These are phyloP conservation scores for Apostichopus californicus DNA, from an alignment of 35 echinoderm and acorn worm genomes.

Conservation along the genomic window DNA sequence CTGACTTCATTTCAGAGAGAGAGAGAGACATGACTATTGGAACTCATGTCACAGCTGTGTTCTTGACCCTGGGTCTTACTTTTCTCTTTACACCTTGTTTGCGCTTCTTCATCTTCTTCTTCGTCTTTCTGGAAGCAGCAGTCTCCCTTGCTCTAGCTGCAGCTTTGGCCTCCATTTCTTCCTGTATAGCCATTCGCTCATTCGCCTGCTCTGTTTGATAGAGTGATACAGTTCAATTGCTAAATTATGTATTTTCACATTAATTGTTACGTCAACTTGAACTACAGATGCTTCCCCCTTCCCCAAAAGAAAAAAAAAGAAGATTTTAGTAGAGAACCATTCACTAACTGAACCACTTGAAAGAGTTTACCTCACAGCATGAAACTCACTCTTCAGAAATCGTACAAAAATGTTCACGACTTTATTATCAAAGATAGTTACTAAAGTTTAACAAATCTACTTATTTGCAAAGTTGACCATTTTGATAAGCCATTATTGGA, in stretches of 20 bases:
- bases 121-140: background rate
- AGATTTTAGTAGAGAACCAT: background rate
- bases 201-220: background rate
- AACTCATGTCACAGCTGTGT: background rate
- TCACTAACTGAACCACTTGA: no score
- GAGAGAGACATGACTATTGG: no score
- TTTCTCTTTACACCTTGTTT: background rate
- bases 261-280: background rate
- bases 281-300: background rate
- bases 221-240: background rate
- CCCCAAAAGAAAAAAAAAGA: background rate
- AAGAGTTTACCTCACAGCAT: no score
- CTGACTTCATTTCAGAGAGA: no score
- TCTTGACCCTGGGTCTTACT: background rate
- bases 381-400: no score
- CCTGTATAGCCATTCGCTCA: background rate
- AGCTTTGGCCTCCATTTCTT: conserved; percentile 9
- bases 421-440: no score
- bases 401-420: no score
- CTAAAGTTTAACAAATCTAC: no score
- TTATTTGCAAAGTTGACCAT: no score
- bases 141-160: background rate
- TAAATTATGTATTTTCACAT: background rate
- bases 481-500: no score
- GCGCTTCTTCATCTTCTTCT: background rate